Evolutionary conservation across 2,797 vertebrate species (phyloP).

Genomic region (Hippoglossus hippoglossus): DNA sequence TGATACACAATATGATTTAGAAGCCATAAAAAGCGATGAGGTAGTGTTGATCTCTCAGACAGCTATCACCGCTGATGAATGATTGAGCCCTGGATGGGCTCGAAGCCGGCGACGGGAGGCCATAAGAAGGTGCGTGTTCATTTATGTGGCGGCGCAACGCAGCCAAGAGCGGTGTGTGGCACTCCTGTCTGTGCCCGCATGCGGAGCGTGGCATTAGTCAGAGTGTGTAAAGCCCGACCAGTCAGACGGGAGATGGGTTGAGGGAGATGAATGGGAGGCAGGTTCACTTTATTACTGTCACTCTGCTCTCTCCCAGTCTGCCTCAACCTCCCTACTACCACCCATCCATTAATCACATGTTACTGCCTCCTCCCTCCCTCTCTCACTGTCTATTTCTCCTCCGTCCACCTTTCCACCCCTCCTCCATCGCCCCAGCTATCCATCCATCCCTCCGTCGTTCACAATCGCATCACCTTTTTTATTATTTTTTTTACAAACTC

Average conservation of each 20-base stretch:
- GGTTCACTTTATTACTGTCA: constrained; percentile 86
- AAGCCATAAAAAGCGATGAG: constrained; percentile 78
- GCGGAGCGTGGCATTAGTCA: constrained; percentile 83
- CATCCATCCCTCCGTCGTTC: constrained; percentile 60
- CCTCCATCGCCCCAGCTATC: constrained; percentile 60
- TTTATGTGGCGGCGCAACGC: constrained; percentile 57
- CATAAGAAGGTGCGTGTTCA: constrained; percentile 61
- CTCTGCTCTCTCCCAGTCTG: constrained; percentile 82
- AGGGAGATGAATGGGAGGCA: constrained; percentile 85
- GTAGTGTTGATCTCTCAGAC: constrained; percentile 77
- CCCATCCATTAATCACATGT: constrained; percentile 82
- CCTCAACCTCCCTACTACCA: constrained; percentile 82
- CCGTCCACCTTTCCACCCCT: constrained; percentile 71
- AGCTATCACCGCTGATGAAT: constrained; percentile 70
- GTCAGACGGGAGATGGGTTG: constrained; percentile 80
- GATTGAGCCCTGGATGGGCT: constrained; percentile 61
- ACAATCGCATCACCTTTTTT: constrained; percentile 64
- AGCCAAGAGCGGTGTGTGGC: constrained; percentile 73
- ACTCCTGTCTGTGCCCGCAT: constrained; percentile 74
- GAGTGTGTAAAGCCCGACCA: constrained; percentile 79
- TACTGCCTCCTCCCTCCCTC: constrained; percentile 76
- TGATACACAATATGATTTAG: constrained; percentile 74
- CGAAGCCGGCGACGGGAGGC: constrained; percentile 51
- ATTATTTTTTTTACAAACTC: constrained; percentile 40
- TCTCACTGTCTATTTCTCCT: constrained; percentile 77